A percentile compares a stretch with the other conserved stretches of the same genome.
Conservation (phyloP, 2,113 vertebrate genomes). For the Grantiella picta region DNA sequence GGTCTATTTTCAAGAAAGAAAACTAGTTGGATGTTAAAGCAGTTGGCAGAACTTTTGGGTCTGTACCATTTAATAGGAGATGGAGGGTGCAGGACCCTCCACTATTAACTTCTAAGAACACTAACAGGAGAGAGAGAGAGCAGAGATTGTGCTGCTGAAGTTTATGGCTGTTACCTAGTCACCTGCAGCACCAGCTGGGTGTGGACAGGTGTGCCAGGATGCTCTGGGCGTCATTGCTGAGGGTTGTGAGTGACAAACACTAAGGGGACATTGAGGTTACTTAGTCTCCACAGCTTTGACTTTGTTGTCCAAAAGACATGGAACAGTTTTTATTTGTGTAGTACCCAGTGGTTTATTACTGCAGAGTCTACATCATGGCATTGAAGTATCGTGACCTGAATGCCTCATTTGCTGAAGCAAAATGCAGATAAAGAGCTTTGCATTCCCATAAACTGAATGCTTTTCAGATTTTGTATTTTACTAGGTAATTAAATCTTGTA, state of each 20-base stretch:
- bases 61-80: background rate
- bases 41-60: background rate
- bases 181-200: background rate
- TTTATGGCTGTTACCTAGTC: background rate
- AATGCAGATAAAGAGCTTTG: background rate
- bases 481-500: background rate
- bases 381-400: background rate
- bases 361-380: background rate
- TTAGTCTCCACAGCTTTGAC: background rate
- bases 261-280: background rate
- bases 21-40: background rate
- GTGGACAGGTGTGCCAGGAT: background rate
- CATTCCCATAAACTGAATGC: background rate
- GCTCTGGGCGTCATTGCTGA: background rate
- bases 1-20: background rate
- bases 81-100: background rate
- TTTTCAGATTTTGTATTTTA: background rate
- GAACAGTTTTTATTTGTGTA: background rate
- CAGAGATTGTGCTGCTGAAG: background rate
- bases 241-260: background rate
- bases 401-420: background rate
- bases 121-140: background rate
- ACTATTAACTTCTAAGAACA: background rate
- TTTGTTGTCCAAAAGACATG: background rate
- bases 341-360: background rate